Evolutionary conservation across 2,113 vertebrate genomes (phyloP).

Genomic region (Prunella fulvescens): DNA sequence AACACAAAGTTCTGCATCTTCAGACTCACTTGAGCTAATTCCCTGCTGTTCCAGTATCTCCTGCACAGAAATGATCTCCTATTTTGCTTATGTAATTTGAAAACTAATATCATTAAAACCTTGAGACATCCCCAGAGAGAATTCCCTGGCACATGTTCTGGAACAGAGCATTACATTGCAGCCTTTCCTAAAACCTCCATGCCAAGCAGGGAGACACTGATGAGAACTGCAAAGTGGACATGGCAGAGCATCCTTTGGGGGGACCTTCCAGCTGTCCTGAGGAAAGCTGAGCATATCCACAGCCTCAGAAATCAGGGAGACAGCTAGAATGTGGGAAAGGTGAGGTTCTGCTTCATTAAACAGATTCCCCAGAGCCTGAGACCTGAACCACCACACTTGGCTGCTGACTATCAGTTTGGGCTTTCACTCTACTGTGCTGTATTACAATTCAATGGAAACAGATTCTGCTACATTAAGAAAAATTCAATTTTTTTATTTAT

Average conservation of each 20-base stretch:
- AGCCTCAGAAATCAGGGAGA: not conserved
- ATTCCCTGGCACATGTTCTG: accelerated
- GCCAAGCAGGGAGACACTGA: not conserved
- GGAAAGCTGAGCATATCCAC: not conserved
- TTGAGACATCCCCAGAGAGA: not conserved
- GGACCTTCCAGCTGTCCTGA: not conserved
- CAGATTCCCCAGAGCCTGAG: not conserved
- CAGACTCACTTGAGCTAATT: not conserved
- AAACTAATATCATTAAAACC: not conserved
- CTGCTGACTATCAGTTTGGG: not conserved
- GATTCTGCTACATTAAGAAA: not conserved
- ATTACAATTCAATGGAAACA: not conserved
- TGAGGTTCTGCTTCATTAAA: not conserved
- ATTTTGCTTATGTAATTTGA: not conserved
- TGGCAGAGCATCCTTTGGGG: not conserved
- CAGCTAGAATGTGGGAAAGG: accelerated
- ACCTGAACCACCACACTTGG: not conserved
- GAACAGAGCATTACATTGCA: not conserved
- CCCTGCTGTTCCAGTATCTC: not conserved
- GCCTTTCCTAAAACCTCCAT: not conserved
- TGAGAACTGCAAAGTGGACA: not conserved
- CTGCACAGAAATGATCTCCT: not conserved
- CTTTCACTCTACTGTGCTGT: not conserved
- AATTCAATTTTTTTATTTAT: not conserved
- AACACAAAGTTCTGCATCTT: not conserved